A percentile compares a stretch with the other conserved stretches of the same genome.
phyloP scores from a whole-genome alignment of 1,140 invertebrate genomes.

The Penaeus japonicus region DNA sequence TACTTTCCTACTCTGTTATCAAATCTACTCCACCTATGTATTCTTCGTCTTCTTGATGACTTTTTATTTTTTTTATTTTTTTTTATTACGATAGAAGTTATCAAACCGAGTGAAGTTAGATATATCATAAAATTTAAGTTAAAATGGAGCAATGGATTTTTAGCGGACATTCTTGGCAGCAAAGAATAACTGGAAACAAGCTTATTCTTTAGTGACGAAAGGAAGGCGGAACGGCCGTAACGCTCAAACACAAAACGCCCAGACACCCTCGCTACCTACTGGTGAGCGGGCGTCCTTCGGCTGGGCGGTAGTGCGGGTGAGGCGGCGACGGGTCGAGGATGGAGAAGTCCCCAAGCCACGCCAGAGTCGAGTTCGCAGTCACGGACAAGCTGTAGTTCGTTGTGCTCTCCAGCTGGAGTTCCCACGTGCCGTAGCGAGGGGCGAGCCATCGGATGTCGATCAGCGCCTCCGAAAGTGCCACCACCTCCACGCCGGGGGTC shows the following conservation, averaged over 20 bases:
- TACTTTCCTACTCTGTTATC: no score
- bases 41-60: no score
- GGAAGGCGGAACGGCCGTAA: no score
- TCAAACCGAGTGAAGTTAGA: no score
- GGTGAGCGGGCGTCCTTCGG: slow-evolving; percentile 29
- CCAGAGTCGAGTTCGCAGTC: slow-evolving; percentile 30
- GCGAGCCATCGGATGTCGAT: neutral
- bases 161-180: no score
- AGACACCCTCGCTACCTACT: neutral
- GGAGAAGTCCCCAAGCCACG: slow-evolving; percentile 29
- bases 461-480: neutral
- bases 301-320: slow-evolving; percentile 32
- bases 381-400: slow-evolving; percentile 20
- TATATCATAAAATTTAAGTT: no score
- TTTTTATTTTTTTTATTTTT: no score
- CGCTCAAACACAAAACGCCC: neutral
- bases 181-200: no score
- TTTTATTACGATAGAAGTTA: no score
- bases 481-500: neutral
- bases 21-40: no score
- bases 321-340: slow-evolving; percentile 33
- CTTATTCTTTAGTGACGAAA: no score
- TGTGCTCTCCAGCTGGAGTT: neutral
- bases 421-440: slow-evolving; percentile 31
- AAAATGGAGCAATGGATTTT: no score